These are phyloP conservation scores for Carassius gibelio DNA, from an alignment of 2,113 vertebrate genomes.

Conservation along the genomic window DNA sequence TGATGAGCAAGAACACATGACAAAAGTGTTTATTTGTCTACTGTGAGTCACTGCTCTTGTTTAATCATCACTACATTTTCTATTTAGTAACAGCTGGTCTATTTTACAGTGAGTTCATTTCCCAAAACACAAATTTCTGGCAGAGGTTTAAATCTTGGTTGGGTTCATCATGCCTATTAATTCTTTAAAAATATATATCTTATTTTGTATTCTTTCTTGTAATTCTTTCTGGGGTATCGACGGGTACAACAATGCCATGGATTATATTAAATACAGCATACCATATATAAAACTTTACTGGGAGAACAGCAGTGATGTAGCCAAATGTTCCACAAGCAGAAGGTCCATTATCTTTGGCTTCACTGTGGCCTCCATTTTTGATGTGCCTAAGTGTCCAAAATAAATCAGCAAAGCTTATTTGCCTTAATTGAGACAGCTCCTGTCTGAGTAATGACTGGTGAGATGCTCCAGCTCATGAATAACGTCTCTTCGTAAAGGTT, in stretches of 20 bases:
- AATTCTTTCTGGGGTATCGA: background rate
- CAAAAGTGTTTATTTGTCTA: background rate
- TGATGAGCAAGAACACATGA: conserved; percentile 12
- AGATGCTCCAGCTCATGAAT: conserved; percentile 12
- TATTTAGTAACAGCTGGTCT: conserved; percentile 6
- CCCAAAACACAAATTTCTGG: conserved; percentile 36
- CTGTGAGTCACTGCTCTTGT: conserved; percentile 13
- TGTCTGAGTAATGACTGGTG: conserved; percentile 12
- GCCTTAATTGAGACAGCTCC: conserved; percentile 24
- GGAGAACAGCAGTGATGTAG: background rate
- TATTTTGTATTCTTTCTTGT: background rate
- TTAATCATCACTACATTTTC: conserved; percentile 18
- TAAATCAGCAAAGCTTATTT: conserved; percentile 33
- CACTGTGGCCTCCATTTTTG: background rate
- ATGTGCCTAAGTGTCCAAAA: conserved; percentile 30
- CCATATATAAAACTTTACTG: background rate
- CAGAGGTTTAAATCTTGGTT: background rate
- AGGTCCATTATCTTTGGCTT: conserved; percentile 37
- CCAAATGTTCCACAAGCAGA: conserved; percentile 1
- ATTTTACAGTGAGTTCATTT: conserved; percentile 23
- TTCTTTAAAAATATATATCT: background rate
- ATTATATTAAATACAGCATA: background rate
- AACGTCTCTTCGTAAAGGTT: background rate
- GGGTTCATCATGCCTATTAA: background rate
- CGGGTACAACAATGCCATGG: background rate